Percentiles rank a stretch among this genome's conserved stretches.
phyloP scores from a whole-genome alignment of 2,113 vertebrate species.

The Scophthalmus maximus region DNA sequence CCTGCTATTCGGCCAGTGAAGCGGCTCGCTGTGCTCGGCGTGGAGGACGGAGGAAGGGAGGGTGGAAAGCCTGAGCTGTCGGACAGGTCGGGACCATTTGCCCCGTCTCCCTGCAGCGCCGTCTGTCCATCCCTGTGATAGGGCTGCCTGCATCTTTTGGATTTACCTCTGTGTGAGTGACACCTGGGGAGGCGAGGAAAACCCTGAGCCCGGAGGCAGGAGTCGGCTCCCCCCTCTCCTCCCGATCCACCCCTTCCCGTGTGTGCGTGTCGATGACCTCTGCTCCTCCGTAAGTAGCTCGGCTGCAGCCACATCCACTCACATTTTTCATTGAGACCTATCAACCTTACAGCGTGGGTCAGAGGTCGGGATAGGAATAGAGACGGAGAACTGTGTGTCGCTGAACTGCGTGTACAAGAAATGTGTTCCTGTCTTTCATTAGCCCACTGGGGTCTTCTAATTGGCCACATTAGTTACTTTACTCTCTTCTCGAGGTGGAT shows the following conservation, averaged over 20 bases:
- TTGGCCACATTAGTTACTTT: conserved; percentile 2
- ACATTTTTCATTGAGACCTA: background rate
- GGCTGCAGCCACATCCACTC: conserved; percentile 28
- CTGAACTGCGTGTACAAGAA: background rate
- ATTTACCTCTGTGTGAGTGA: conserved; percentile 55
- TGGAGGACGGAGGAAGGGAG: conserved; percentile 18
- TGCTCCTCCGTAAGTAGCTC: conserved; percentile 60
- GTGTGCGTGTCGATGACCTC: conserved; percentile 57
- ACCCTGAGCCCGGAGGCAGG: conserved; percentile 49
- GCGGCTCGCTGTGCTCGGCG: background rate
- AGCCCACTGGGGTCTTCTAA: background rate
- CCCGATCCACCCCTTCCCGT: background rate
- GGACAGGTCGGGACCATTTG: conserved; percentile 14
- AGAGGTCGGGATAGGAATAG: conserved; percentile 10
- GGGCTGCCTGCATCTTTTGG: conserved; percentile 49
- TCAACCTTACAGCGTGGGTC: background rate
- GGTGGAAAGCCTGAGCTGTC: conserved; percentile 16
- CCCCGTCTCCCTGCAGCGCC: background rate
- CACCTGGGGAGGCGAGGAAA: conserved; percentile 46
- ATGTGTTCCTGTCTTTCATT: background rate
- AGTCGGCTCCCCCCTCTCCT: conserved; percentile 12
- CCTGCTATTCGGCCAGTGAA: conserved; percentile 21
- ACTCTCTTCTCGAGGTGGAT: background rate
- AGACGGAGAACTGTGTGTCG: background rate
- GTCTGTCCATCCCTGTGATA: conserved; percentile 19